These are phyloP conservation scores for Antheraea assamensis DNA, from an alignment of 2,888 invertebrate species.

Conservation along the genomic window DNA sequence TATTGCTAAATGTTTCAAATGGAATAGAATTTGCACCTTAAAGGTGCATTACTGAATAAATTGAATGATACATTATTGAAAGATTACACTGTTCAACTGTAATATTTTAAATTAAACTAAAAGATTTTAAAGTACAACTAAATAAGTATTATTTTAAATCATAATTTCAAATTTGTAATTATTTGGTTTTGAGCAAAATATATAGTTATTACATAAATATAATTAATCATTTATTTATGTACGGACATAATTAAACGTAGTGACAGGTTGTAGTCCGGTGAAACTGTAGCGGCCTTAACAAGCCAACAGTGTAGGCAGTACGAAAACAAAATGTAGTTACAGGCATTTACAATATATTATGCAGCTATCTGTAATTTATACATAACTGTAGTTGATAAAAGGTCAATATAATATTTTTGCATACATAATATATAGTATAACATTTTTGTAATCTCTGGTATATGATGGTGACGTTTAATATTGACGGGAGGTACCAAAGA, in stretches of 20 bases:
- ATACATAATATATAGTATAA: neutral
- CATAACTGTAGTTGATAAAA: neutral
- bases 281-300: no score
- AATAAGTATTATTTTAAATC: neutral
- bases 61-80: neutral
- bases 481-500: conserved; percentile 60
- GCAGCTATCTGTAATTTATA: neutral
- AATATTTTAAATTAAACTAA: neutral
- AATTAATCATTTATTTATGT: no score
- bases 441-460: conserved; percentile 15
- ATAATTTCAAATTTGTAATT: neutral
- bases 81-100: no score
- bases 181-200: neutral
- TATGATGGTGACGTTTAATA: conserved; percentile 25
- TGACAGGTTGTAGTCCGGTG: no score
- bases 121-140: neutral
- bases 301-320: no score
- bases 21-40: neutral
- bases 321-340: neutral
- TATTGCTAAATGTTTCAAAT: neutral
- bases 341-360: neutral
- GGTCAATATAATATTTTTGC: neutral
- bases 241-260: no score
- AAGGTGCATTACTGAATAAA: no score
- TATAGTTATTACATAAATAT: neutral